Evolutionary conservation across 2,797 vertebrate genomes (phyloP).

Genomic region (Sphenopsis melanotis): DNA sequence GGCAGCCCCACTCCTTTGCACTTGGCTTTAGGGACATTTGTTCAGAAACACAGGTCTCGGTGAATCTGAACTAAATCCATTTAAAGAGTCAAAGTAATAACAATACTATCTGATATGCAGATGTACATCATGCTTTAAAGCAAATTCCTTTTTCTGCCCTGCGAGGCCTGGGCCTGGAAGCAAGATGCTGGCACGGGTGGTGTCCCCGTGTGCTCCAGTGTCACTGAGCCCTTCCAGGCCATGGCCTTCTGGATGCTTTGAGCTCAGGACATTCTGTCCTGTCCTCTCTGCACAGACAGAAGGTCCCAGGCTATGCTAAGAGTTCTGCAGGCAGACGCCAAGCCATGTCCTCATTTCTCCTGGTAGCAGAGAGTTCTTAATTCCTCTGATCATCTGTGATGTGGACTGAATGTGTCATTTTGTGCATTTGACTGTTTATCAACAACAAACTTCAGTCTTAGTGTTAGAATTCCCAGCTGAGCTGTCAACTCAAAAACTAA

Average conservation of each 20-base stretch:
- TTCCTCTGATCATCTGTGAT: constrained; percentile 51
- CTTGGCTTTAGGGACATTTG: neutral
- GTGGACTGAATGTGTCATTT: constrained; percentile 61
- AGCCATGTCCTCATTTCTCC: neutral
- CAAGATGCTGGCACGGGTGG: fast-evolving
- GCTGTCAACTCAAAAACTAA: neutral
- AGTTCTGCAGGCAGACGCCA: neutral
- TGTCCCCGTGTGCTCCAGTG: neutral
- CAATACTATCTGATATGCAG: fast-evolving
- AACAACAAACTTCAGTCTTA: neutral
- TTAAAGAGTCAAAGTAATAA: neutral
- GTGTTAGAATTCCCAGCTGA: constrained; percentile 6
- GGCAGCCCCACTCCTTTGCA: fast-evolving
- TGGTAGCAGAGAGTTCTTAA: neutral
- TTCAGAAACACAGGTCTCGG: neutral
- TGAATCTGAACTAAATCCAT: neutral
- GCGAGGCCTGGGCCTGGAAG: neutral
- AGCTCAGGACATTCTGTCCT: neutral
- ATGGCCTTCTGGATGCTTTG: fast-evolving
- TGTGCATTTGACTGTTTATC: constrained; percentile 3
- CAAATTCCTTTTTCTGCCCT: neutral
- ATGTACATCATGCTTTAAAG: fast-evolving
- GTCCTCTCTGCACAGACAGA: fast-evolving
- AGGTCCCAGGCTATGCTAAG: neutral
- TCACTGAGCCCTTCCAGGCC: fast-evolving